Evolutionary conservation across 2,113 vertebrate species (phyloP), one percentile per base, ranked within the genome.

Genomic region (Chrysemys picta): DNA sequence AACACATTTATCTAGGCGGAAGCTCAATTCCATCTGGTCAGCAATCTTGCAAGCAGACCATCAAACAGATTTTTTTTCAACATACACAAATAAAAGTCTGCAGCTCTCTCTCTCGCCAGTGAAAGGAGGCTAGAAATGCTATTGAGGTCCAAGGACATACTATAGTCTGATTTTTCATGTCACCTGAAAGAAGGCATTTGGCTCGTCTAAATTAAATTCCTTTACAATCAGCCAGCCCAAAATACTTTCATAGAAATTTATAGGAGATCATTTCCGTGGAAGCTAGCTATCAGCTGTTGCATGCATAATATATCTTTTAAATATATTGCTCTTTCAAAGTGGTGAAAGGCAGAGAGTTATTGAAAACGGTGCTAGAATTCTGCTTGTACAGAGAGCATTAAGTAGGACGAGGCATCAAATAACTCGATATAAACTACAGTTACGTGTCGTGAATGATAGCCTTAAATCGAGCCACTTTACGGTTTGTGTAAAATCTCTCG

Each of bases 321-420:
- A 96, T 89, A 82, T 92, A 86, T 92, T 76, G 78, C 56, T 82
- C 92, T 85, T 91, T 84, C 85, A 62, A 89, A 84, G 93, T 84
- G 90, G 89, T 95, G 95, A 96, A 95, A 97, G 81, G 85, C 56
- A 95, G 56, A 85, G 72, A 91, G 85, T 95, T 96, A 95, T 85
- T 96, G 94, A 93, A 95, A 96, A 92, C 89, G 12, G 78, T 69
- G 84, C 4, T 25, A 94, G 93, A 29, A 19, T n/a, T 95, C 90
- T 94, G 85, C 91, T 95, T 91, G 78, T 85, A 91, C 29, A 38
- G 85, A 80, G 76, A 95, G 82, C 2, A 21, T 53, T 81, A 22
- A 6, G 22, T 6, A 90, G 80, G 54, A 38, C 5, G 47, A 91
- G 52, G 85, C 13, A 10, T 56, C 65, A 72, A 22, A 69, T 35